phyloP scores from a whole-genome alignment of 2,888 invertebrate species.

The Caenorhabditis parvicauda region DNA sequence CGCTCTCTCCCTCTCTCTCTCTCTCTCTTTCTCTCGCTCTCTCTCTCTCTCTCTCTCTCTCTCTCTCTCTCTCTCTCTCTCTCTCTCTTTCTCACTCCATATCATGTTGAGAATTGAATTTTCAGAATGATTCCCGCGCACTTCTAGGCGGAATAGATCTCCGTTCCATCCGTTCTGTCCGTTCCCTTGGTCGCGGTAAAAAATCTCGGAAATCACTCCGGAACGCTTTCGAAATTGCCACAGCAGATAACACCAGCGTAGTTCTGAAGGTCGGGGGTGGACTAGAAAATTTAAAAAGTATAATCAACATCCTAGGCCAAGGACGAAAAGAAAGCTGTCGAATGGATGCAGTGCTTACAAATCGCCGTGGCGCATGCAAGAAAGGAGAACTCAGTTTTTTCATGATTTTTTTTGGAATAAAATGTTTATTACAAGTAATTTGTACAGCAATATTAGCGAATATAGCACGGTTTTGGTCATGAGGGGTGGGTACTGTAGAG shows the following conservation, averaged over 20 bases:
- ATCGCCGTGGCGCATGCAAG: conserved; percentile 87
- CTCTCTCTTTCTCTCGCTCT: too few species aligned
- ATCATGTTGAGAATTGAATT: conserved; percentile 1
- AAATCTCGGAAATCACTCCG: conserved; percentile 76
- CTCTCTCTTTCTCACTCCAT: too few species aligned
- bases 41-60: background rate
- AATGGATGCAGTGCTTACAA: conserved; percentile 91
- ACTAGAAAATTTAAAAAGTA: background rate
- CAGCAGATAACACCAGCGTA: conserved; percentile 78
- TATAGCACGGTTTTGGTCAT: too few species aligned
- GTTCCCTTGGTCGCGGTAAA: conserved; percentile 80
- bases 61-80: background rate
- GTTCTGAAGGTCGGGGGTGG: conserved; percentile 72
- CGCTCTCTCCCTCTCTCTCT: background rate
- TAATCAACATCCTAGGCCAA: conserved; percentile 70
- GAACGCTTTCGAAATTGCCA: conserved; percentile 93
- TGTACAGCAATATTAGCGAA: too few species aligned
- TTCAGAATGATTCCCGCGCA: conserved; percentile 23
- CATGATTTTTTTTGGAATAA: background rate
- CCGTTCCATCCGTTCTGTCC: conserved; percentile 89
- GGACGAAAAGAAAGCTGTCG: conserved; percentile 88
- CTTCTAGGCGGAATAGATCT: conserved; percentile 73
- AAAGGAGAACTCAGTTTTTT: conserved; percentile 14
- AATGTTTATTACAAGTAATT: too few species aligned
- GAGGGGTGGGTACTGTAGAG: too few species aligned